These are phyloP conservation scores for Danionella cerebrum DNA, from an alignment of 2,113 vertebrate species.

Conservation along the genomic window DNA sequence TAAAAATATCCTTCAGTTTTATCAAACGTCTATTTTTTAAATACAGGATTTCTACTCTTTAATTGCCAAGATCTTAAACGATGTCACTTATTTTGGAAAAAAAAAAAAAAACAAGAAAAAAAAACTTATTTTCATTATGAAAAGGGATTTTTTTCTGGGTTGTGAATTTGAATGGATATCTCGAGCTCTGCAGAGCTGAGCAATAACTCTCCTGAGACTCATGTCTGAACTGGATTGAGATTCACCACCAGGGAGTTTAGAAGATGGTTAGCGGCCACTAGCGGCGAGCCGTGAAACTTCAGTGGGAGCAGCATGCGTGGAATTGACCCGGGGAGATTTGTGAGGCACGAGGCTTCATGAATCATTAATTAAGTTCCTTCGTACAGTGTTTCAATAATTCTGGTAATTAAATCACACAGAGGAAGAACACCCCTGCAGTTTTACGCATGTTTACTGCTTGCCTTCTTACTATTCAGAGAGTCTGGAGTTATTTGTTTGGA, in stretches of 20 bases:
- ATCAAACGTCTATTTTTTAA: no score
- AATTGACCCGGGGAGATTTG: conserved; percentile 3
- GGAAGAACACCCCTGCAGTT: not conserved
- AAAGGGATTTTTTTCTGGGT: no score
- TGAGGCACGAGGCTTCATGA: conserved; percentile 12
- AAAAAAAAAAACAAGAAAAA: no score
- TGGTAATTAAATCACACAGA: conserved; percentile 21
- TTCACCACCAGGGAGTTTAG: not conserved
- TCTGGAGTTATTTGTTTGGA: not conserved
- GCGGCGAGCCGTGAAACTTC: not conserved
- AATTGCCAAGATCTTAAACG: no score
- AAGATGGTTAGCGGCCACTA: not conserved
- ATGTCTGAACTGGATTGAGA: not conserved
- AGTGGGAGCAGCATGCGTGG: not conserved
- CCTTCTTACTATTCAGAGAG: not conserved
- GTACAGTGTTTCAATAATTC: conserved; percentile 17
- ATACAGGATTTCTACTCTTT: no score
- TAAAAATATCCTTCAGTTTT: no score
- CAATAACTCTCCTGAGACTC: not conserved
- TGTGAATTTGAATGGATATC: no score
- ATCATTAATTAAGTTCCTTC: conserved; percentile 22
- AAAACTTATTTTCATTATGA: no score
- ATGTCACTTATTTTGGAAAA: no score
- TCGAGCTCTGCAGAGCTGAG: no score
- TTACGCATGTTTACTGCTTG: not conserved